phyloP scores from a whole-genome alignment of 1,140 invertebrate species.

The Heliconius eleuchia region DNA sequence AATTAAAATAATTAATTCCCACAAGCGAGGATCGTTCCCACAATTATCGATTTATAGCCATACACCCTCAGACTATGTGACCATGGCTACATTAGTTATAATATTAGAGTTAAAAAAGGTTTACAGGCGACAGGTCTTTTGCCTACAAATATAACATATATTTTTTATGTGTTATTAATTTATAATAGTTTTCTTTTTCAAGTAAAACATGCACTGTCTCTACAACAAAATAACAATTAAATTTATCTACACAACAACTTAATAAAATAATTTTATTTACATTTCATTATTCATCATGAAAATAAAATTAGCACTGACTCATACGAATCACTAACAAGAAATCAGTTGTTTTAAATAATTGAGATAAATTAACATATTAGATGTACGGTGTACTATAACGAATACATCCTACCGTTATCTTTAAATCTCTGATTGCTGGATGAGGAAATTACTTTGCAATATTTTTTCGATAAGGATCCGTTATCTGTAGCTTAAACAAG shows the following conservation, averaged over 20 bases:
- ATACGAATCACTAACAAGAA: neutral
- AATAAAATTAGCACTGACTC: neutral
- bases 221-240: too few relatives aligned
- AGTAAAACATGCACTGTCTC: too few relatives aligned
- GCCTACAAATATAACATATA: too few relatives aligned
- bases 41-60: too few relatives aligned
- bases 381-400: constrained; percentile 6
- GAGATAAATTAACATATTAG: constrained; percentile 2
- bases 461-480: constrained; percentile 14
- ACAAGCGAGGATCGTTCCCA: too few relatives aligned
- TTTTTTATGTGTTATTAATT: too few relatives aligned
- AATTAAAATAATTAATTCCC: too few relatives aligned
- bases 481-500: neutral
- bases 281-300: neutral
- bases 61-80: too few relatives aligned
- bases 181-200: too few relatives aligned
- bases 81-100: too few relatives aligned
- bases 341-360: neutral
- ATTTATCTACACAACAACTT: neutral
- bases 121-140: too few relatives aligned
- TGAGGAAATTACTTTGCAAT: constrained; percentile 28
- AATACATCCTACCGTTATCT: constrained; percentile 20
- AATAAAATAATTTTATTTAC: neutral
- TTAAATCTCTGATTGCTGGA: constrained; percentile 19
- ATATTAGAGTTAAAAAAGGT: too few relatives aligned